Evolutionary conservation across 2,797 vertebrate genomes (phyloP), one percentile per base, ranked within the genome.

Genomic region (Spinus olivaceus): DNA sequence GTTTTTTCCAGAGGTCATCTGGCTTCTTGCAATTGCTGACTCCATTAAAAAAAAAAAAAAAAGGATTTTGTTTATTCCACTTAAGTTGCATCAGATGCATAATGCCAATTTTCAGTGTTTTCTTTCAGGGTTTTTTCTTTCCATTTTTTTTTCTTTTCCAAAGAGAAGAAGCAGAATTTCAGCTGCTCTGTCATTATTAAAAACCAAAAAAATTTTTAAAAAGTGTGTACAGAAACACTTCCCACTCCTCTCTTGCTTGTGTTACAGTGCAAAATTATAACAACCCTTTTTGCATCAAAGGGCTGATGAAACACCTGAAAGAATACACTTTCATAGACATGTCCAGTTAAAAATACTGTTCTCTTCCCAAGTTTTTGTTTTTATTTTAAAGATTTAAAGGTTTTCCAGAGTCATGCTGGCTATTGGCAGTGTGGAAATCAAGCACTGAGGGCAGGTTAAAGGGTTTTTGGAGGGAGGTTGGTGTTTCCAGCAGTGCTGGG

Each of bases 1-100:
- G 28, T 72, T 92, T 53, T 17, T 81, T 91, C 44, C 57, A 65
- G 51, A 74, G 72, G 63, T 83, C 73, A 46, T 42, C 74, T 95
- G 50, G 27, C 70, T 93, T 80, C 63, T 73, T 86, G 47, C 41
- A 88, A 56, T 90, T 94, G 66, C 66, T 92, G 78, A 86, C 50
- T 90, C 35, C 30, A 23, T 61, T 41, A 37, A 37, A 14, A 65
- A 76, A 76, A 70, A 73, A 37, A 64, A 4, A 27, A 73, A 79
- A 54, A 2, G 7, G 7, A 19, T 91, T 85, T 93, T 76, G 54
- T 84, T 88, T 86, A 50, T 94, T 90, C 50, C 37, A 41, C 46
- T 66, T 81, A 65, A 81, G 79, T 86, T 79, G 63, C 50, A 73
- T 84, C 39, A 57, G 39, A 39, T 33, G 10, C 14, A 28, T 63